These are phyloP conservation scores for Stichodactyla helianthus DNA, from an alignment of 64 coral and sea anemone species.

Conservation along the genomic window DNA sequence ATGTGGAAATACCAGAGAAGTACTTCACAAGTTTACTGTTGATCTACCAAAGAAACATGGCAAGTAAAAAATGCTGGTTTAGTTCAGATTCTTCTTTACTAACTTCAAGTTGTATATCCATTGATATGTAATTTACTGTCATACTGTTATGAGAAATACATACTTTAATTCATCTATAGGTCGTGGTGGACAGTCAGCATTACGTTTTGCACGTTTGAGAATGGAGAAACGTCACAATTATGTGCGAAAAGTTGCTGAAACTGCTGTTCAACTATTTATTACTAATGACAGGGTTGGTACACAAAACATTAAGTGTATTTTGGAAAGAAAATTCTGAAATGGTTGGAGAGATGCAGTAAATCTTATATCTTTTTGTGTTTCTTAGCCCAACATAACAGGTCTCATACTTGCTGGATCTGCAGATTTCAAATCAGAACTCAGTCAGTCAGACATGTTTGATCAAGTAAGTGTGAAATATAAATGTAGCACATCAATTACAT, in stretches of 20 bases:
- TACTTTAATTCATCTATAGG: conserved; percentile 35
- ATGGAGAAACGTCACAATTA: conserved; percentile 99
- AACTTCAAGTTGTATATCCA: too few relatives aligned
- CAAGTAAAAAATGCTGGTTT: conserved; percentile 14
- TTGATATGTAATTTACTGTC: too few relatives aligned
- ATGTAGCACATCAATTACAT: too few relatives aligned
- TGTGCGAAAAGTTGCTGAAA: conserved; percentile 96
- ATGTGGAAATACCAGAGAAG: conserved; percentile 93
- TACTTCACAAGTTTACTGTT: conserved; percentile 97
- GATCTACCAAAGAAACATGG: conserved; percentile 99
- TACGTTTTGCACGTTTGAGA: conserved; percentile 96
- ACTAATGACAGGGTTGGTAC: conserved; percentile 76
- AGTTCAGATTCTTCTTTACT: background rate
- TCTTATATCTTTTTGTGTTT: conserved; percentile 4
- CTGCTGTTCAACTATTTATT: conserved; percentile 92
- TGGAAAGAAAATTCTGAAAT: too few relatives aligned
- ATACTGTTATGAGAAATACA: background rate
- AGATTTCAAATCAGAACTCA: conserved; percentile 97
- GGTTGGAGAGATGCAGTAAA: too few relatives aligned
- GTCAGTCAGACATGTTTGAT: conserved; percentile 99
- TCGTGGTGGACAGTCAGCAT: conserved; percentile 95
- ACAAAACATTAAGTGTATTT: background rate
- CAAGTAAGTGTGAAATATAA: conserved; percentile 45
- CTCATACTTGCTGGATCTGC: conserved; percentile 96
- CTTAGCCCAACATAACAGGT: conserved; percentile 94